These are phyloP conservation scores for Clunio marinus DNA, from an alignment of 2,888 invertebrate species.

Conservation along the genomic window DNA sequence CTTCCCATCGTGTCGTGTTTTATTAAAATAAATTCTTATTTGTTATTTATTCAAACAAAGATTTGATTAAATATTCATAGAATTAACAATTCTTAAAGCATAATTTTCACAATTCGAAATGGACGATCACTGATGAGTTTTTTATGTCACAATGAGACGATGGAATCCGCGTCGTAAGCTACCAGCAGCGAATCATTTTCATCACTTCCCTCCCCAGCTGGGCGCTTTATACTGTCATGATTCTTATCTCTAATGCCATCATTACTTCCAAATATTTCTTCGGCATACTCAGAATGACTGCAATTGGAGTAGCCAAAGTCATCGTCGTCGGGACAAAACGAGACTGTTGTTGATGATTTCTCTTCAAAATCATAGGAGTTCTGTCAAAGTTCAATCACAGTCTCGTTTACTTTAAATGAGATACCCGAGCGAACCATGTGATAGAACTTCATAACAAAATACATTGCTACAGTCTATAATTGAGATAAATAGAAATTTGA, in stretches of 20 bases:
- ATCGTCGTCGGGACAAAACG: slow-evolving; percentile 23
- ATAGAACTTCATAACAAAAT: slow-evolving; percentile 67
- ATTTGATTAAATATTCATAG: too few relatives aligned
- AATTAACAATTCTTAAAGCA: neutral
- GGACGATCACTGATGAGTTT: neutral
- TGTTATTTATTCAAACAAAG: too few relatives aligned
- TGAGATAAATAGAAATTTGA: neutral
- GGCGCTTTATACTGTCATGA: slow-evolving; percentile 46
- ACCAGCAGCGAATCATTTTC: slow-evolving; percentile 51
- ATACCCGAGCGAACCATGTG: slow-evolving; percentile 67
- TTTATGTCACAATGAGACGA: slow-evolving; percentile 52
- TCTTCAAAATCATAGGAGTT: slow-evolving; percentile 43
- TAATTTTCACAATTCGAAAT: too few relatives aligned
- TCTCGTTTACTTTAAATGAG: slow-evolving; percentile 70
- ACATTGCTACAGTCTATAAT: slow-evolving; percentile 63
- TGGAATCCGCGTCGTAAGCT: slow-evolving; percentile 50
- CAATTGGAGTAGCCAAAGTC: slow-evolving; percentile 6
- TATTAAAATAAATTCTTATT: too few relatives aligned
- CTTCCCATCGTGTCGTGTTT: too few relatives aligned
- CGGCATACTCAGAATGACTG: neutral
- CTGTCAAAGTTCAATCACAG: slow-evolving; percentile 57
- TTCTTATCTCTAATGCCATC: slow-evolving; percentile 40
- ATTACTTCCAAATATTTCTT: slow-evolving; percentile 22
- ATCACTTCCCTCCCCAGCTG: slow-evolving; percentile 51
- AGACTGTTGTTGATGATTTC: slow-evolving; percentile 29